Conservation (phyloP, 2,113 vertebrate species). For the Lathamus discolor region DNA sequence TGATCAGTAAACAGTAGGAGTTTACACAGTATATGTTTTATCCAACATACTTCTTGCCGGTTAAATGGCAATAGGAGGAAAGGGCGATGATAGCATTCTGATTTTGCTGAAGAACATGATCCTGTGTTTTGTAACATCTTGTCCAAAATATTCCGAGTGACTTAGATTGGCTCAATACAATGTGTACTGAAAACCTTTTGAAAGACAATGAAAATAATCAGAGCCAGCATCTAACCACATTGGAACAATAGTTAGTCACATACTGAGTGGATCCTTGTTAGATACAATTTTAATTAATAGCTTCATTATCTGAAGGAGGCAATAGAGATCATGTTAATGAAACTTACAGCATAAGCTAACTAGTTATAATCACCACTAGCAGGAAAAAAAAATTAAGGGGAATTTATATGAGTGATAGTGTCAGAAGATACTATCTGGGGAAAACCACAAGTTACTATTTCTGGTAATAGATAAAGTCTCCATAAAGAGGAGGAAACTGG, state of each 20-base stretch:
- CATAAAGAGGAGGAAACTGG: not conserved
- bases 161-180: not conserved
- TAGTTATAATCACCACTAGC: not conserved
- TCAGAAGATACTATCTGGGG: not conserved
- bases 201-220: constrained; percentile 6
- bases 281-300: constrained; percentile 17
- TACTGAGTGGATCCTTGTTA: not conserved
- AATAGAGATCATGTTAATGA: constrained; percentile 30
- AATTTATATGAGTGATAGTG: not conserved
- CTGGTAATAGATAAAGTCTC: not conserved
- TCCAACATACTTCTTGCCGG: not conserved
- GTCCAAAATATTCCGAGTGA: not conserved
- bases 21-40: not conserved
- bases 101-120: not conserved
- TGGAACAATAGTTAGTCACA: not conserved
- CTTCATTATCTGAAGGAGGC: constrained; percentile 18
- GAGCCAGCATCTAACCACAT: not conserved
- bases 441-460: not conserved
- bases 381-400: constrained; percentile 2
- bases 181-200: not conserved
- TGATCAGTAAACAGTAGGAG: not conserved
- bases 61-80: not conserved
- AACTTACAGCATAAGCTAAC: constrained; percentile 5
- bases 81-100: not conserved
- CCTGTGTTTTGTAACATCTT: not conserved